Conservation (phyloP, 1,140 invertebrate species). For the Drosophila biarmipes region DNA sequence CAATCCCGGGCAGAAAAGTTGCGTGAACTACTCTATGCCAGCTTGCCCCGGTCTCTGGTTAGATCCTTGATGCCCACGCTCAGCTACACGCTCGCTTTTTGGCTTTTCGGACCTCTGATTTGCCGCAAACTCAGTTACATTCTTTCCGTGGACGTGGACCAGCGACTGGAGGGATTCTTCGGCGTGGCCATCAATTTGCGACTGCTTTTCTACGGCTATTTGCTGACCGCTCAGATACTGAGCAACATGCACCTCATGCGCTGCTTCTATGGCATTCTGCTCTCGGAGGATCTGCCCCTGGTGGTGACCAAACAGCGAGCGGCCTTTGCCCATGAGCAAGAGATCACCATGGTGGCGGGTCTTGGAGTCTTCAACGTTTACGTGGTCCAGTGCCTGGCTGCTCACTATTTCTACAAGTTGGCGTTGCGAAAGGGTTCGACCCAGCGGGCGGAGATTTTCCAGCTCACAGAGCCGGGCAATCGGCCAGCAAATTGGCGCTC, state of each 20-base stretch:
- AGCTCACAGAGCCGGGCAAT: slow-evolving; percentile 88
- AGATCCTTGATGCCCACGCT: slow-evolving; percentile 87
- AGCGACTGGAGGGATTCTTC: slow-evolving; percentile 56
- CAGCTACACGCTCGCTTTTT: slow-evolving; percentile 85
- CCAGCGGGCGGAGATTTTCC: slow-evolving; percentile 87
- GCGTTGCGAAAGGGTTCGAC: slow-evolving; percentile 20
- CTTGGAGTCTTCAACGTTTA: slow-evolving; percentile 86
- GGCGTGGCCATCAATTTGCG: slow-evolving; percentile 52
- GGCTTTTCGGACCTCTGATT: slow-evolving; percentile 45
- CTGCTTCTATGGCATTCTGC: slow-evolving; percentile 88
- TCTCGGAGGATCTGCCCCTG: slow-evolving; percentile 89
- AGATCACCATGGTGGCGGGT: slow-evolving; percentile 86
- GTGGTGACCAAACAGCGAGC: slow-evolving; percentile 84
- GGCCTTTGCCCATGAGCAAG: slow-evolving; percentile 18
- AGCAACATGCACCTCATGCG: slow-evolving; percentile 89
- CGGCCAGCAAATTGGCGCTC: slow-evolving; percentile 92
- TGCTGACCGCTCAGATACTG: slow-evolving; percentile 88
- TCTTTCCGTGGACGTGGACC: slow-evolving; percentile 57
- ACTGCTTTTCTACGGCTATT: slow-evolving; percentile 88
- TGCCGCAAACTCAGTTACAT: slow-evolving; percentile 47
- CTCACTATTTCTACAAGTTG: slow-evolving; percentile 87
- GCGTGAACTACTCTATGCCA: slow-evolving; percentile 85
- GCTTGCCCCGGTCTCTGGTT: slow-evolving; percentile 86
- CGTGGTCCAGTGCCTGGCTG: slow-evolving; percentile 89
- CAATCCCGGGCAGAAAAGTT: slow-evolving; percentile 88